Conservation (phyloP, 1,140 invertebrate genomes). For the Drosophila yakuba region DNA sequence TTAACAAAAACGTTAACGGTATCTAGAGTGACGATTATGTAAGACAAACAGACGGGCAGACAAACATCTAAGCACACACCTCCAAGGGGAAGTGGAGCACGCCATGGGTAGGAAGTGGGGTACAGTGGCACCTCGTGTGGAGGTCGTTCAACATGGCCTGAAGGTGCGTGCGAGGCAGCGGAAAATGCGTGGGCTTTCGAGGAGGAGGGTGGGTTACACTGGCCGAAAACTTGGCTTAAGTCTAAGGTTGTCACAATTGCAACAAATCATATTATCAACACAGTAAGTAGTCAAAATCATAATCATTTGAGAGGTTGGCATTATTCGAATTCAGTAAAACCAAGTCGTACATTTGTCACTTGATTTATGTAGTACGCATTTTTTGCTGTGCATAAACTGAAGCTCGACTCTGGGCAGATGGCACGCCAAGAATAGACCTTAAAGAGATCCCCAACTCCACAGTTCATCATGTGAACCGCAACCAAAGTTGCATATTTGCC, state of each 20-base stretch:
- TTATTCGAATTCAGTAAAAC: neutral
- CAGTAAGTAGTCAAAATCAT: no score
- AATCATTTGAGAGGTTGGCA: no score
- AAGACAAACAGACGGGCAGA: conserved; percentile 69
- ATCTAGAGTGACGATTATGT: conserved; percentile 82
- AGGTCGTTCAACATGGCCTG: conserved; percentile 51
- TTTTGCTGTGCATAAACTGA: conserved; percentile 5
- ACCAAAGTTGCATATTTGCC: conserved; percentile 48
- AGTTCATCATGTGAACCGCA: conserved; percentile 66
- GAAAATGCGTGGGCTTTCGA: conserved; percentile 50
- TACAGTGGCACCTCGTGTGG: conserved; percentile 54
- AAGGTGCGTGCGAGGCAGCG: conserved; percentile 64
- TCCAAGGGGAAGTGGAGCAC: neutral
- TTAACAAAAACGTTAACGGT: conserved; percentile 56
- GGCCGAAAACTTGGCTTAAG: neutral
- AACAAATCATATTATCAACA: no score
- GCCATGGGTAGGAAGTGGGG: neutral
- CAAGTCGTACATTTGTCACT: neutral
- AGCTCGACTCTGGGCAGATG: conserved; percentile 48
- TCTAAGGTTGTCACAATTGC: neutral
- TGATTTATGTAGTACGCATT: neutral
- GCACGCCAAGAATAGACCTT: conserved; percentile 23
- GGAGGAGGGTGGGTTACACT: conserved; percentile 8
- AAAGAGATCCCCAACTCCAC: conserved; percentile 42
- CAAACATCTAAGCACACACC: conserved; percentile 75